Conservation (phyloP, 2,888 invertebrate genomes). For the Nomada hirtipes region DNA sequence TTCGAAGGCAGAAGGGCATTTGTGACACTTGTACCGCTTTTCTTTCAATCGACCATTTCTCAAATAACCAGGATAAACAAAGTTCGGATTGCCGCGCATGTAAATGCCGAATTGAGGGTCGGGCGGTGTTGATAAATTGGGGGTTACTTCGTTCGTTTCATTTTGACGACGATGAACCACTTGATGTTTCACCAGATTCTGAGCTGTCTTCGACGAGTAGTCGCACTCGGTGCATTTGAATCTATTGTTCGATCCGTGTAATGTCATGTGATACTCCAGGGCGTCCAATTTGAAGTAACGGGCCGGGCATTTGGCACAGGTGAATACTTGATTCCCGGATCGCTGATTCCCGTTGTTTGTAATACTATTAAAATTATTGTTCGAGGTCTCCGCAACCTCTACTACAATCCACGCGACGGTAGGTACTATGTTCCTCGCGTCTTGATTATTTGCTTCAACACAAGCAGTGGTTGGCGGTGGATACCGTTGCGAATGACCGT, state of each 20-base stretch:
- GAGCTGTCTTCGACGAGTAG: constrained; percentile 89
- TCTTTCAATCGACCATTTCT: constrained; percentile 91
- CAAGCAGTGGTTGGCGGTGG: constrained; percentile 87
- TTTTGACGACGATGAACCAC: constrained; percentile 84
- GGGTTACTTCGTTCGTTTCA: constrained; percentile 35
- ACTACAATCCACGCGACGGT: constrained; percentile 81
- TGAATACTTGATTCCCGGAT: constrained; percentile 78
- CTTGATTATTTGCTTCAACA: constrained; percentile 73
- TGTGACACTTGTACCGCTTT: constrained; percentile 92
- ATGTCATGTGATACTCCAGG: constrained; percentile 88
- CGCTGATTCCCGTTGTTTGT: constrained; percentile 47
- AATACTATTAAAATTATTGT: constrained; percentile 26
- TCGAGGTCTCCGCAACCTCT: constrained; percentile 62
- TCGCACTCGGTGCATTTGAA: constrained; percentile 90
- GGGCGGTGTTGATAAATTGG: constrained; percentile 83
- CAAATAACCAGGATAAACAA: constrained; percentile 90
- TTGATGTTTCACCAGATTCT: constrained; percentile 89
- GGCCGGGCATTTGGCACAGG: constrained; percentile 89
- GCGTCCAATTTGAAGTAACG: constrained; percentile 90
- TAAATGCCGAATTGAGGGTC: constrained; percentile 89
- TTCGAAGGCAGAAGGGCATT: constrained; percentile 95
- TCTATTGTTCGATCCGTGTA: constrained; percentile 88
- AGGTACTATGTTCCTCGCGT: constrained; percentile 40
- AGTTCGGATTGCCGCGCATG: constrained; percentile 91
- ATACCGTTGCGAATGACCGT: constrained; percentile 88